Evolutionary conservation across 2,113 vertebrate genomes (phyloP).

Genomic region (Baryphthengus martii): DNA sequence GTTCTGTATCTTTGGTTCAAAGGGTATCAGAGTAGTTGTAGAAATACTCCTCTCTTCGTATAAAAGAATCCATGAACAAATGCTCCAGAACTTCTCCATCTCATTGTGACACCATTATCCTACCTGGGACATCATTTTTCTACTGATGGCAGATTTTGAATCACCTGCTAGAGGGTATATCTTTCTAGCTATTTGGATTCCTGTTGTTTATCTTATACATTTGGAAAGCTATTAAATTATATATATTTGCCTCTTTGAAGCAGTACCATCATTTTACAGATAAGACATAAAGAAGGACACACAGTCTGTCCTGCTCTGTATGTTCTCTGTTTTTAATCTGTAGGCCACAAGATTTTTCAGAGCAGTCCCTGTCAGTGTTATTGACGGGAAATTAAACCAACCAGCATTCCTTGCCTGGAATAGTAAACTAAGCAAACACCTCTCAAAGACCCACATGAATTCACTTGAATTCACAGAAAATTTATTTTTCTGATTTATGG

Average conservation of each 20-base stretch:
- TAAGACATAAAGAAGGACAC: background rate
- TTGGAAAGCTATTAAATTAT: background rate
- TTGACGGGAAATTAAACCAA: background rate
- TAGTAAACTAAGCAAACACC: background rate
- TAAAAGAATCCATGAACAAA: background rate
- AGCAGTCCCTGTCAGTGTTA: background rate
- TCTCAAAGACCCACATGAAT: background rate
- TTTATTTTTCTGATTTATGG: background rate
- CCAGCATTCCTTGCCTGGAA: background rate
- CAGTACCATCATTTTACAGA: background rate
- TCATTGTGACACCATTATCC: background rate
- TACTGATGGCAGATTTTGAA: background rate
- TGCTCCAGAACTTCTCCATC: background rate
- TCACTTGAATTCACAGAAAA: background rate
- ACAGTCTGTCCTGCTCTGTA: background rate
- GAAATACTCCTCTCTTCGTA: background rate
- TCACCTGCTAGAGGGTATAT: background rate
- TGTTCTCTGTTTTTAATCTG: background rate
- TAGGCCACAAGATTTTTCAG: background rate
- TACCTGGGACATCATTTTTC: background rate
- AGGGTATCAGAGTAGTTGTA: background rate
- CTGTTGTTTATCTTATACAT: background rate
- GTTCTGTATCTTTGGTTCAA: background rate
- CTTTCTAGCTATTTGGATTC: background rate
- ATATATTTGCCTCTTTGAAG: background rate